Evolutionary conservation across 2,888 invertebrate species (phyloP).

Genomic region (Spialia ferax): DNA sequence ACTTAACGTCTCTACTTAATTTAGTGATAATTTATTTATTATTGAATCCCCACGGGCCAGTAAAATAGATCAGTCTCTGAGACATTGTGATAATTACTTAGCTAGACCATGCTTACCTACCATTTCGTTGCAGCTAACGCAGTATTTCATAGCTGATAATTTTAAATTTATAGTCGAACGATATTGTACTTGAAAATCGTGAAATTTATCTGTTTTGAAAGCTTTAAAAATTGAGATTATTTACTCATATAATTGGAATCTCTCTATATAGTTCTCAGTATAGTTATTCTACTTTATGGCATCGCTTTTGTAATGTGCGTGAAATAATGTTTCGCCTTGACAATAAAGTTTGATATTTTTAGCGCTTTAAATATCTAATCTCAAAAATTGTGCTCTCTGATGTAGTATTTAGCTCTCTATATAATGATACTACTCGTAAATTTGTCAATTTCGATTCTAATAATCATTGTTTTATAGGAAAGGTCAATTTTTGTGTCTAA

Average conservation of each 20-base stretch:
- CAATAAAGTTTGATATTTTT: conserved; percentile 66
- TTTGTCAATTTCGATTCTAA: conserved; percentile 35
- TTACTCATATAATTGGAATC: conserved; percentile 74
- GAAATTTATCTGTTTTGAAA: conserved; percentile 71
- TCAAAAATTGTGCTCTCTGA: conserved; percentile 73
- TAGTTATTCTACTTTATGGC: conserved; percentile 55
- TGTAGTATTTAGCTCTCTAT: conserved; percentile 66
- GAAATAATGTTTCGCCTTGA: conserved; percentile 64
- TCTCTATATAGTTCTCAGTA: conserved; percentile 59
- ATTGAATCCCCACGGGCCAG: conserved; percentile 80
- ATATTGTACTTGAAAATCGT: conserved; percentile 52
- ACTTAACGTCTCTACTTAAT: conserved; percentile 82
- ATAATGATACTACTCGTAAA: conserved; percentile 39
- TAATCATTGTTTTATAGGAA: conserved; percentile 20
- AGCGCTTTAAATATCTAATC: conserved; percentile 54
- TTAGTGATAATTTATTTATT: conserved; percentile 80
- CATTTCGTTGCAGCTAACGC: conserved; percentile 59
- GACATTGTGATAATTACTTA: conserved; percentile 83
- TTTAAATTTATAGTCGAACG: neutral
- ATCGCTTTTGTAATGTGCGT: conserved; percentile 51
- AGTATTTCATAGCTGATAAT: conserved; percentile 34
- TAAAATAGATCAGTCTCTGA: conserved; percentile 79
- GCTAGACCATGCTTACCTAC: conserved; percentile 60
- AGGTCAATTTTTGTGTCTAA: conserved; percentile 35
- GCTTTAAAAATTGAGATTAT: conserved; percentile 85